Evolutionary conservation across 2,888 invertebrate genomes (phyloP), one percentile per base, ranked within the genome.

Genomic region (Exocentrus adspersus): DNA sequence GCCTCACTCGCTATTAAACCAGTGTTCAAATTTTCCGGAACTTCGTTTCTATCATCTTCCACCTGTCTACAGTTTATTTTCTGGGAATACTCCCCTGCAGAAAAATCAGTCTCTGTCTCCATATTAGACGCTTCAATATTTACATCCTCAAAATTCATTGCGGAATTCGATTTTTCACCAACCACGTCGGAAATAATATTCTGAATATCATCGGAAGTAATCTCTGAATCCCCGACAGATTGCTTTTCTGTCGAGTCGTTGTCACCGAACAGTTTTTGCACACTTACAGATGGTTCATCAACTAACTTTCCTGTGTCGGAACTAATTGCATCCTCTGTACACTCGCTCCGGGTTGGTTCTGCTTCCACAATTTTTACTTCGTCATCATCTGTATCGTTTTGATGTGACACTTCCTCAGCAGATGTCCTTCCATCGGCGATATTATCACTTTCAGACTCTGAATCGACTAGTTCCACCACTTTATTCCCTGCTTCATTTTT

Each of bases 131-230:
- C 19, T 32, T 62, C 57, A 10, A 30, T 21, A 42, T 28, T 37
- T n/a, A 45, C 42, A 21, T 37, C 41, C 16, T 61, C 53, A 19
- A 52, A 57, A 12, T 20, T 42, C 42, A 46, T 46, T 12, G n/a
- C 46, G 4, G 32, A 4, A 17, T 57, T 52, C 14, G 53, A 24
- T 24, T 64, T 63, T 19, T 59, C 63, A 0, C 57, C 64, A 5
- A 70, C 66, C 5, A 63, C 64, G 14, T 68, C 64, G 0, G 66
- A 66, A 19, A 70, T 50, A n/a, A 70, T 43, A 32, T 56, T 63
- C 46, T 66, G 64, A 14, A 70, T 66, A 30, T 70, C 65, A n/a
- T 68, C 70, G 1, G 65, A 57, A 6, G 70, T 68, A 17, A 69
- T 62, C 10, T 65, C 65, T 2, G 59, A 32, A 21, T 56, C 59